These are phyloP conservation scores for Sebastes fasciatus DNA, from an alignment of 2,113 vertebrate species.

Conservation along the genomic window DNA sequence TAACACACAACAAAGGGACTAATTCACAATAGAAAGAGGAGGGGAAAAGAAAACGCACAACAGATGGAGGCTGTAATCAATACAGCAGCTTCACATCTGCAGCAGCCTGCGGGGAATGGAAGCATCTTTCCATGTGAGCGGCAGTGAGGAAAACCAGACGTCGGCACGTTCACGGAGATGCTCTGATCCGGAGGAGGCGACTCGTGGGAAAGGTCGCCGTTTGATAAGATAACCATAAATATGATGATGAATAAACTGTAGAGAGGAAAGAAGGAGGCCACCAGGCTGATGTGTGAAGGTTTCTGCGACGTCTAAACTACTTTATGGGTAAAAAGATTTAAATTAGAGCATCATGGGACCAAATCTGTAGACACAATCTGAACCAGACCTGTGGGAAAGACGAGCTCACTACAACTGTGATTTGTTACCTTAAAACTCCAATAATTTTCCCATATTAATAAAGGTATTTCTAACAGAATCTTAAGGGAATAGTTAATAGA, in stretches of 20 bases:
- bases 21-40: constrained; percentile 75
- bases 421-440: too few relatives aligned
- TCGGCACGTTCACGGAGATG: background rate
- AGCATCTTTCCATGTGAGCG: constrained; percentile 55
- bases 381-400: too few relatives aligned
- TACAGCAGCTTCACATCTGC: constrained; percentile 66
- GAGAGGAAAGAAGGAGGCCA: background rate
- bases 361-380: background rate
- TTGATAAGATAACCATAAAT: constrained; percentile 8
- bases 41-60: constrained; percentile 66
- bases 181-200: background rate
- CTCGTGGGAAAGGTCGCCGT: too few relatives aligned
- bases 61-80: constrained; percentile 81
- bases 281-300: too few relatives aligned
- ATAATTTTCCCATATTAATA: too few relatives aligned
- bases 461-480: too few relatives aligned
- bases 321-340: too few relatives aligned
- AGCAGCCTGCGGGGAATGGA: constrained; percentile 13
- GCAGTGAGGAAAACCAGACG: constrained; percentile 61
- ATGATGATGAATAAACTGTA: background rate
- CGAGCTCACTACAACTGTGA: too few relatives aligned
- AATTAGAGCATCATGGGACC: background rate
- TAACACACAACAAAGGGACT: constrained; percentile 75
- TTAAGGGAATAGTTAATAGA: too few relatives aligned
- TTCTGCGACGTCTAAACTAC: too few relatives aligned